Percentiles rank a stretch among this genome's conserved stretches.
These are phyloP conservation scores for Geococcyx californianus DNA, from an alignment of 2,113 vertebrate species.

Conservation along the genomic window DNA sequence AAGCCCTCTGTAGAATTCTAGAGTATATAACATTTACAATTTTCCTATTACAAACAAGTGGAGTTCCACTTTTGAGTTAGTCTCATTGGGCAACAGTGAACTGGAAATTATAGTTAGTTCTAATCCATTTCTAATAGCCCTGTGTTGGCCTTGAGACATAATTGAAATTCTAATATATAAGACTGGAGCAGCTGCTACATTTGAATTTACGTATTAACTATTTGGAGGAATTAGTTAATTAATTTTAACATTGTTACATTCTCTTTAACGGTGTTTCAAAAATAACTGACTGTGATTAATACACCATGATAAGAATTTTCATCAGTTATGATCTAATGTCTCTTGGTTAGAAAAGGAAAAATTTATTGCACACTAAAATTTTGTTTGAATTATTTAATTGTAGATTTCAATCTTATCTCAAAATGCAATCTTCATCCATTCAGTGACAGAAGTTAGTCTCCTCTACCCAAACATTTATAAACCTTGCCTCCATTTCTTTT, in stretches of 20 bases:
- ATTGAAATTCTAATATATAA: conserved; percentile 58
- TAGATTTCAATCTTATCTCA: conserved; percentile 75
- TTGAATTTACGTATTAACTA: conserved; percentile 61
- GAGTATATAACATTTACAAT: not conserved
- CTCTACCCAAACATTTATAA: conserved; percentile 39
- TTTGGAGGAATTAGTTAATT: conserved; percentile 73
- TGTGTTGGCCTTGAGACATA: conserved; percentile 25
- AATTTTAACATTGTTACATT: conserved; percentile 76
- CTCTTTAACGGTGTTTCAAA: conserved; percentile 72
- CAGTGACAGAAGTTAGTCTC: conserved; percentile 55
- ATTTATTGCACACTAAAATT: conserved; percentile 70
- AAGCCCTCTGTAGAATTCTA: conserved; percentile 10
- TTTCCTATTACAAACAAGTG: conserved; percentile 26
- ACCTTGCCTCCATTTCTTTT: conserved; percentile 14
- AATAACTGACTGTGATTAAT: conserved; percentile 76
- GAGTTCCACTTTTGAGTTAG: not conserved
- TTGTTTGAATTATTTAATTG: conserved; percentile 73
- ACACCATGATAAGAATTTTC: conserved; percentile 74
- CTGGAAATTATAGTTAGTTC: conserved; percentile 47
- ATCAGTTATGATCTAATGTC: conserved; percentile 68
- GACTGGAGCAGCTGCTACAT: conserved; percentile 63
- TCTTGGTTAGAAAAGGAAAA: conserved; percentile 56
- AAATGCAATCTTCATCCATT: conserved; percentile 73
- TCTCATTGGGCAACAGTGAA: conserved; percentile 41
- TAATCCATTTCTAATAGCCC: conserved; percentile 57